Evolutionary conservation across 2,113 vertebrate genomes (phyloP), one percentile per base, ranked within the genome.

Genomic region (Oryzias curvinotus): DNA sequence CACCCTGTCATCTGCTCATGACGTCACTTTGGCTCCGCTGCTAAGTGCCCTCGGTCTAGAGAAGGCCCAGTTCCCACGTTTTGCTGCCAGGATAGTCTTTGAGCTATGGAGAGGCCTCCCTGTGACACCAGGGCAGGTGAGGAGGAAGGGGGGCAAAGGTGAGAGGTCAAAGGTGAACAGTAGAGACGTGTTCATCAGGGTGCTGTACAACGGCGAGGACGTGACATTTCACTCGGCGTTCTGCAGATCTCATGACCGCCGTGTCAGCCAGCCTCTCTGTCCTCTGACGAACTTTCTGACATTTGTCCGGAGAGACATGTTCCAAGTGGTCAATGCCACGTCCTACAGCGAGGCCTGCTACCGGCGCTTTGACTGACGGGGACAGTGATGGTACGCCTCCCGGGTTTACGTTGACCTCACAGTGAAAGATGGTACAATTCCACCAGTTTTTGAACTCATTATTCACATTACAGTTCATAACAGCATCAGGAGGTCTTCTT

Each of bases 161-260:
- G 62, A 68, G 19, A 82, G 57, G 66, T 5, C 59, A 1, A 84
- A 76, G 48, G 46, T 2, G 16, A 64, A 62, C 62, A 63, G 62
- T 0, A 87, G 92, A 25, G 91, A 86, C 17, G 84, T 93, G 58
- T 94, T 94, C 6, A 72, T 99, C 62, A 93, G 96, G 55, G 89
- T 99, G 51, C 93, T 99, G 17, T 99, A 99, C 77, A 94, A 99
- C 0, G 97, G 97, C 0, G 90, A 94, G 7, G 97, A 99, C 16
- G 92, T 98, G 84, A 99, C 97, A 1, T 97, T 93, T 87, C 94
- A 94, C 70, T 98, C 97, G 13, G 81, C 92, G 0, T 99, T 99
- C 85, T 99, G 97, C 78, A 92, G 81, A 52, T 81, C 92, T 50
- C 89, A 92, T n/a, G 85, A 91, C 44, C 93, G 81, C 72, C 88